Base-by-base conservation (phyloP, 2,888 invertebrate genomes). In the Malachius bipustulatus region DNA sequence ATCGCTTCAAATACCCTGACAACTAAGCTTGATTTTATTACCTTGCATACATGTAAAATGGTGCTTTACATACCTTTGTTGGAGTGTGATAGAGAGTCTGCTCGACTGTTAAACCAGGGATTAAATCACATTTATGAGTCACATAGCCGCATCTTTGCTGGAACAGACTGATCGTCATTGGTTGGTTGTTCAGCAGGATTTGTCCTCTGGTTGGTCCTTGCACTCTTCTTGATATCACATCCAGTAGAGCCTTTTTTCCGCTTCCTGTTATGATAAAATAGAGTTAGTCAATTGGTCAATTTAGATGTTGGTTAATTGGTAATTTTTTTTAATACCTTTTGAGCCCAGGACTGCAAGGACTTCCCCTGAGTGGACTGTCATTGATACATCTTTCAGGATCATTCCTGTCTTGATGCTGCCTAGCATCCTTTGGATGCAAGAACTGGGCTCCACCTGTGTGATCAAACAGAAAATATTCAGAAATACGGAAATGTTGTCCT, bases 271-370 rank as follows among this genome's bases (percentile, higher is more conserved):
- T 37, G 16, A 11, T n/a, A n/a, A n/a, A n/a, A 34, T 36, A n/a
- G n/a, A n/a, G n/a, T n/a, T n/a, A 29, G 30, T 13, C n/a, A 1
- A 19, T 10, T n/a, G n/a, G n/a, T n/a, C n/a, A n/a, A n/a, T n/a
- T n/a, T n/a, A n/a, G n/a, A n/a, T n/a, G n/a, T n/a, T n/a, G n/a
- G n/a, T n/a, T n/a, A n/a, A n/a, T n/a, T n/a, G n/a, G n/a, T n/a
- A n/a, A n/a, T n/a, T 15, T 32, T 26, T 32, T 32, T 19, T 6
- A 4, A 44, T 56, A 78, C 90, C 91, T 70, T 90, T 90, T 0
- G 91, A 90, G 6, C 94, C 94, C 26, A 93, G 65, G 38, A 94
- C 79, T 16, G 93, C 93, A 54, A 93, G 78, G 34, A 94, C 85
- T 62, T 94, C 93, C 3, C 93, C 93, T 32, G 89, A 87, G 54